Conservation (phyloP, 2,888 invertebrate genomes). For the Drosophila quinaria region DNA sequence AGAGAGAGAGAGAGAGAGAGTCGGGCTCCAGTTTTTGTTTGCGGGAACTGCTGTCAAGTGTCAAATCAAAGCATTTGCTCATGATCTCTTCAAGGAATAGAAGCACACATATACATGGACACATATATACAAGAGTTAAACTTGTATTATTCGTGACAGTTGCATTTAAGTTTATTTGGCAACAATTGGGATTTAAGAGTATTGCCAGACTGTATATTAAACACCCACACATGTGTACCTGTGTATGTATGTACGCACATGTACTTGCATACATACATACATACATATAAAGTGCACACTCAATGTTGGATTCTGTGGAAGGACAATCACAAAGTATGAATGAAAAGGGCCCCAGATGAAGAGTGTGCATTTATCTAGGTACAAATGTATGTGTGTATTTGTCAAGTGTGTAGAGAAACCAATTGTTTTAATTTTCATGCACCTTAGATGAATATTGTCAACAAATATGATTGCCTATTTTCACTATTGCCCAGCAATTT, state of each 20-base stretch:
- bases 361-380: slow-evolving; percentile 31
- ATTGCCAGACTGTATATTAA: slow-evolving; percentile 13
- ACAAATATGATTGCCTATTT: neutral
- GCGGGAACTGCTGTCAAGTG: slow-evolving; percentile 37
- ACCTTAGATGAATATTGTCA: neutral
- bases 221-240: slow-evolving; percentile 22
- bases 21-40: slow-evolving; percentile 46
- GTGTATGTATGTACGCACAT: slow-evolving; percentile 11
- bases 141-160: slow-evolving; percentile 1
- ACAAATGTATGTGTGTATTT: too few relatives aligned
- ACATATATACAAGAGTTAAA: slow-evolving; percentile 1
- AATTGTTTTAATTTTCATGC: slow-evolving; percentile 9
- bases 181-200: slow-evolving; percentile 11
- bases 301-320: slow-evolving; percentile 16
- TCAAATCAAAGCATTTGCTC: slow-evolving; percentile 31
- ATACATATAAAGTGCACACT: slow-evolving; percentile 1
- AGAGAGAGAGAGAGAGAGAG: slow-evolving; percentile 13
- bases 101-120: slow-evolving; percentile 5
- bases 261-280: slow-evolving; percentile 1
- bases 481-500: neutral
- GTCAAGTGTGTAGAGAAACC: too few relatives aligned
- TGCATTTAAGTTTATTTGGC: slow-evolving; percentile 5
- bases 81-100: slow-evolving; percentile 44
- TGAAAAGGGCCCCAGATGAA: slow-evolving; percentile 41
- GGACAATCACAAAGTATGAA: slow-evolving; percentile 47